Base-by-base conservation (phyloP, 1,140 invertebrate species). In the Heliconius hermathena region DNA sequence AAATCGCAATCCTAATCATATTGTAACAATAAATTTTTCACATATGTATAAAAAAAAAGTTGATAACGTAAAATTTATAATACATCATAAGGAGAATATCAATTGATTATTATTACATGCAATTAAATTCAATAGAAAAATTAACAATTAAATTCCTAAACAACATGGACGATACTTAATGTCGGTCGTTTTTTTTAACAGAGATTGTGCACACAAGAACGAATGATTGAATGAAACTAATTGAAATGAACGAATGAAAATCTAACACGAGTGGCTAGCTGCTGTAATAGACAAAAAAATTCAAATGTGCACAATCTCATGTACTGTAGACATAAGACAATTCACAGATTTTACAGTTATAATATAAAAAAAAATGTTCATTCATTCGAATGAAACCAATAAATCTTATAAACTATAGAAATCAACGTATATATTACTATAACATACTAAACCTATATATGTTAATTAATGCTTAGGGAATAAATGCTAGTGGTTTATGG, bases 371-470 rank as follows among this genome's bases (percentile, higher is more conserved):
- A 22, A 26, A 29, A 86, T 86, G 84, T 87, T 77, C 85, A 82
- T 86, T 83, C 84, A 85, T 85, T 26, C 83, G 84, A 90, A 89
- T 87, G 90, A 92, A 66, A 57, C 2, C 54, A 88, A 92, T 85
- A 89, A 87, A 83, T 76, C 90, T 92, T 93, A 93, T 57, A 88
- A 85, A 83, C 89, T 93, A 94, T 76, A 93, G 88, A 92, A 94
- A 90, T 93, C 93, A 94, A 94, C 93, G 86, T 90, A 94, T 94
- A 93, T 93, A 94, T 94, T 94, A 94, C 90, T 93, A 92, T 94
- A 92, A 93, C 91, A 91, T 90, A 79, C 89, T 93, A 93, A 60
- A 49, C 74, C 87, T 90, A 90, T 22, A 57, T 83, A 87, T 91
- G 88, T 91, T 93, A 90, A 92, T 91, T 92, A 90, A 92, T 90